These are phyloP conservation scores for Ramazzottius varieornatus DNA, from an alignment of 2,888 invertebrate species.

Conservation along the genomic window DNA sequence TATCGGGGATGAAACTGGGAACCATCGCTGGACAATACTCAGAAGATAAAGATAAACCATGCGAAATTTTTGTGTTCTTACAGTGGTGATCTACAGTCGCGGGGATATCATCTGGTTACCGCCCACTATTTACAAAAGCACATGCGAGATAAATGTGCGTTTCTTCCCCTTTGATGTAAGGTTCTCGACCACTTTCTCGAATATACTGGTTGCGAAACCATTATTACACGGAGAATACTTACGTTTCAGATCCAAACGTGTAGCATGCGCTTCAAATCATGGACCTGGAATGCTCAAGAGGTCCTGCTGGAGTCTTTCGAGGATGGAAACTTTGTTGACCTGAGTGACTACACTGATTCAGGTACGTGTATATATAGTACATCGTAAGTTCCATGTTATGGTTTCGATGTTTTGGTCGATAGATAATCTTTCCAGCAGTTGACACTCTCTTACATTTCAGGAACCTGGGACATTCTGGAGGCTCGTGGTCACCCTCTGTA, in stretches of 20 bases:
- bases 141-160: not conserved
- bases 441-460: not conserved
- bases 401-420: too few species aligned
- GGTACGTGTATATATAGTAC: not conserved
- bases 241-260: not conserved
- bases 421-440: not conserved
- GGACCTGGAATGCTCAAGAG: conserved; percentile 3
- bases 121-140: not conserved
- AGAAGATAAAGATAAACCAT: too few species aligned
- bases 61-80: too few species aligned
- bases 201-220: too few species aligned
- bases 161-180: not conserved
- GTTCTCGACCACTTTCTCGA: not conserved
- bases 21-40: too few species aligned
- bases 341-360: not conserved
- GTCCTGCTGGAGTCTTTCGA: not conserved
- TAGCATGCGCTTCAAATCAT: not conserved
- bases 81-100: not conserved
- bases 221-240: too few species aligned
- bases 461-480: not conserved
- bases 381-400: too few species aligned
- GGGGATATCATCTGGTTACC: not conserved
- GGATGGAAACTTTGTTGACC: not conserved
- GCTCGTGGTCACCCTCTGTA: not conserved
- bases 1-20: too few species aligned